These are phyloP conservation scores for Orthonevra nobilis DNA, from an alignment of 2,888 invertebrate species.

Conservation along the genomic window DNA sequence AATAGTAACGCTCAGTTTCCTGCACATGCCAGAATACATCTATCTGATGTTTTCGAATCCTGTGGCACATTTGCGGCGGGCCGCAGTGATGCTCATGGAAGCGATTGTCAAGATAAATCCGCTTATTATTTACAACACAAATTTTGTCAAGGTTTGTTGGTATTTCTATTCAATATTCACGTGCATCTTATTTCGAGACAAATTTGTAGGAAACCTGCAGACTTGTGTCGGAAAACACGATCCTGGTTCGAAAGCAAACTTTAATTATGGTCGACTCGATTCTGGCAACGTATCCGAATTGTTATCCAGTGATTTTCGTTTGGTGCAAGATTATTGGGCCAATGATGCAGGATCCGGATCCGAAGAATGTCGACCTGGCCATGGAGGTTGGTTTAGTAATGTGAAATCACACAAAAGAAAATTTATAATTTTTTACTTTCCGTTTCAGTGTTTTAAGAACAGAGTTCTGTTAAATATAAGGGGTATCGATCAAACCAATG, in stretches of 20 bases:
- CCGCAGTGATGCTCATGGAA: conserved; percentile 77
- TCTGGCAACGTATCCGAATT: conserved; percentile 75
- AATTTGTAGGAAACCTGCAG: conserved; percentile 74
- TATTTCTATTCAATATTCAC: no score
- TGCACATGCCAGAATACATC: conserved; percentile 75
- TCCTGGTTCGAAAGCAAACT: conserved; percentile 76
- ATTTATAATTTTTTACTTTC: neutral
- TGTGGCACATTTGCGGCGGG: conserved; percentile 75
- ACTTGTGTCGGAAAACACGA: conserved; percentile 74
- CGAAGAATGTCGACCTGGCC: conserved; percentile 75
- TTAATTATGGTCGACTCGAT: conserved; percentile 75
- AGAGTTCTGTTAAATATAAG: conserved; percentile 76
- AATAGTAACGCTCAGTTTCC: conserved; percentile 73
- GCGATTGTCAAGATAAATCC: conserved; percentile 76
- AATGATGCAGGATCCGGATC: conserved; percentile 76
- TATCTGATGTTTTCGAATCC: conserved; percentile 74
- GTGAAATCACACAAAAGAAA: neutral
- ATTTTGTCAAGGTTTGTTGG: conserved; percentile 75
- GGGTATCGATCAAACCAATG: conserved; percentile 77
- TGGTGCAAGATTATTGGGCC: conserved; percentile 78
- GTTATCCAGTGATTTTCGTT: conserved; percentile 77
- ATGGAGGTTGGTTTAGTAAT: conserved; percentile 73
- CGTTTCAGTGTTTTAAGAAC: conserved; percentile 76
- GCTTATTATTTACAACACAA: conserved; percentile 77
- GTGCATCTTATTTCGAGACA: no score